These are phyloP conservation scores for Stenichneumon culpator DNA, from an alignment of 2,888 invertebrate species.

Conservation along the genomic window DNA sequence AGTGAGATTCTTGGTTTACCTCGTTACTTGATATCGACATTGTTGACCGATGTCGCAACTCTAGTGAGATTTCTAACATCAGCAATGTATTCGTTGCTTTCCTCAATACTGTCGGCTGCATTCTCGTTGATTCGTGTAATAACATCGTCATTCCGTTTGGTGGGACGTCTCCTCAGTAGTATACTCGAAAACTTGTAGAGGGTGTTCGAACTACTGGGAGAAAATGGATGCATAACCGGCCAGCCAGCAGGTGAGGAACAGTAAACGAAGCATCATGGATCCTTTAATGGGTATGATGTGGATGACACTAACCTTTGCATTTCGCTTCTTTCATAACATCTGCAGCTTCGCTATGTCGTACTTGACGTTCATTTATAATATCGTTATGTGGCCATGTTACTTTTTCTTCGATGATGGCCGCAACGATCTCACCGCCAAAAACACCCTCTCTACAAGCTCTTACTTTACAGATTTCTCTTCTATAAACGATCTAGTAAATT, in stretches of 20 bases:
- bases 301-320: constrained; percentile 18
- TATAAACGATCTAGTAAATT: constrained; percentile 35
- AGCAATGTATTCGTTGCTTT: not conserved
- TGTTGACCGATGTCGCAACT: not conserved
- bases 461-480: constrained; percentile 30
- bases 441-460: constrained; percentile 21
- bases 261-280: constrained; percentile 39
- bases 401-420: constrained; percentile 5
- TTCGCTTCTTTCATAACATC: constrained; percentile 20
- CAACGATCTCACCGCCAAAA: not conserved
- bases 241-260: not conserved
- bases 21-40: not conserved
- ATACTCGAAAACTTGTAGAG: not conserved
- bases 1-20: not conserved
- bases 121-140: not conserved
- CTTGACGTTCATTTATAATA: constrained; percentile 10
- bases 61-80: not conserved
- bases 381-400: constrained; percentile 17
- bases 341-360: not conserved
- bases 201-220: not conserved
- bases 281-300: constrained; percentile 51
- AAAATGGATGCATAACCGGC: not conserved
- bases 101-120: not conserved
- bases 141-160: not conserved
- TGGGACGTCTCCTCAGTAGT: not conserved